phyloP scores from a whole-genome alignment of 1,140 invertebrate genomes.

The Cardiocondyla obscurior region DNA sequence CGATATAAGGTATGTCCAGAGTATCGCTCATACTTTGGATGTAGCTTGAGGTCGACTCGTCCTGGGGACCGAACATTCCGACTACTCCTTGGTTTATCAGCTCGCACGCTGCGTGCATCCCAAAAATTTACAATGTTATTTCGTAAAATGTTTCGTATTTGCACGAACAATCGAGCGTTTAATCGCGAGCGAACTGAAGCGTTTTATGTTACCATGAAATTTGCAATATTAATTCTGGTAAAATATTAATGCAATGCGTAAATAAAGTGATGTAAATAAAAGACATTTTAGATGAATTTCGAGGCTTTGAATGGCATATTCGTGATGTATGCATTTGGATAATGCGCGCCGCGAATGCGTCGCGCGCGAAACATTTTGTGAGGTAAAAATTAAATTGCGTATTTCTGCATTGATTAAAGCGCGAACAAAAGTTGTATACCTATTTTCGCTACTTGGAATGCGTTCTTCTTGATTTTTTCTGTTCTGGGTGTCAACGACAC shows the following conservation, averaged over 20 bases:
- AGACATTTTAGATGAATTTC: too few species aligned
- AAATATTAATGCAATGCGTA: background rate
- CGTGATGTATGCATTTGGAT: background rate
- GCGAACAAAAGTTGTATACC: conserved; percentile 27
- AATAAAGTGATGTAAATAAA: background rate
- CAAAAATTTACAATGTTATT: conserved; percentile 42
- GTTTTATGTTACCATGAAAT: background rate
- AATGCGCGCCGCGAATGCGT: background rate
- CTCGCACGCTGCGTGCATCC: conserved; percentile 84
- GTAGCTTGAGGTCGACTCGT: conserved; percentile 86
- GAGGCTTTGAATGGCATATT: too few species aligned
- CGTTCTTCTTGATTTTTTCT: conserved; percentile 51
- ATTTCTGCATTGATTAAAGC: background rate
- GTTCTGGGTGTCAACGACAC: conserved; percentile 43
- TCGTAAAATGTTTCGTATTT: background rate
- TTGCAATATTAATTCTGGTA: background rate
- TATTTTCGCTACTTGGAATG: conserved; percentile 61
- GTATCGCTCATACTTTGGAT: conserved; percentile 94
- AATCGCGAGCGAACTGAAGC: background rate
- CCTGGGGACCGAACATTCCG: conserved; percentile 92
- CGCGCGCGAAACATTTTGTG: background rate
- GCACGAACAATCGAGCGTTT: background rate
- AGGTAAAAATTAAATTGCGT: background rate
- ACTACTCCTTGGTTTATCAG: conserved; percentile 87
- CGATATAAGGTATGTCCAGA: conserved; percentile 94